These are phyloP conservation scores for Peromyscus polionotus DNA, from an alignment of 2,113 vertebrate genomes.

Conservation along the genomic window DNA sequence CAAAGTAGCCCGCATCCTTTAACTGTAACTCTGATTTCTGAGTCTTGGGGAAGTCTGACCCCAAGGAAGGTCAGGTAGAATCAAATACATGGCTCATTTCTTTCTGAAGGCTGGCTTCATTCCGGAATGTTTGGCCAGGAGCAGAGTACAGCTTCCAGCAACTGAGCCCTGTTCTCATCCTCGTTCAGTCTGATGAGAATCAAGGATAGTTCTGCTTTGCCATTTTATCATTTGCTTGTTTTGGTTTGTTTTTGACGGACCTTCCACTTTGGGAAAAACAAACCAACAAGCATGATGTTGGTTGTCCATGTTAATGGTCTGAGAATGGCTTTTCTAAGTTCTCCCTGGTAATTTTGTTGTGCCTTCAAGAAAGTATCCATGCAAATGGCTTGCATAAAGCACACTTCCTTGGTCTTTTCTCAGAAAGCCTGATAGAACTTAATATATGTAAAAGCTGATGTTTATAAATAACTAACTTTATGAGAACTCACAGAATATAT, in stretches of 20 bases:
- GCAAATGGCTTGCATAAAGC: background rate
- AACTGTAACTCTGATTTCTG: background rate
- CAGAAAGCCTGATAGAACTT: background rate
- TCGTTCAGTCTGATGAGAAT: background rate
- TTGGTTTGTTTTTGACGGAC: background rate
- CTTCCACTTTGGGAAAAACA: background rate
- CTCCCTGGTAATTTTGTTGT: background rate
- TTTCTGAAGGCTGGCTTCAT: background rate
- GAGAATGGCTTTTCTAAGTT: background rate
- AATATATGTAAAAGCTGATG: background rate
- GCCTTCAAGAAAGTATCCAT: background rate
- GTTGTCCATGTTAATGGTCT: background rate
- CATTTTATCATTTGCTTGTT: background rate
- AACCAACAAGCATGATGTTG: background rate
- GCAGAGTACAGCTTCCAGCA: background rate
- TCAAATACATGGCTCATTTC: no score
- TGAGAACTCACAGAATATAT: background rate
- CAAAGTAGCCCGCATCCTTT: background rate
- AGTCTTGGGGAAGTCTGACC: background rate
- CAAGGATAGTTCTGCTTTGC: background rate
- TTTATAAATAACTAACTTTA: background rate
- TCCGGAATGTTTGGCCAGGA: background rate
- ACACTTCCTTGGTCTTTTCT: background rate
- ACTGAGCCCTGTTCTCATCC: background rate
- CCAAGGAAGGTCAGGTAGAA: background rate